Evolutionary conservation across 2,797 vertebrate species (phyloP).

Genomic region (Silurus lanzhouensis): DNA sequence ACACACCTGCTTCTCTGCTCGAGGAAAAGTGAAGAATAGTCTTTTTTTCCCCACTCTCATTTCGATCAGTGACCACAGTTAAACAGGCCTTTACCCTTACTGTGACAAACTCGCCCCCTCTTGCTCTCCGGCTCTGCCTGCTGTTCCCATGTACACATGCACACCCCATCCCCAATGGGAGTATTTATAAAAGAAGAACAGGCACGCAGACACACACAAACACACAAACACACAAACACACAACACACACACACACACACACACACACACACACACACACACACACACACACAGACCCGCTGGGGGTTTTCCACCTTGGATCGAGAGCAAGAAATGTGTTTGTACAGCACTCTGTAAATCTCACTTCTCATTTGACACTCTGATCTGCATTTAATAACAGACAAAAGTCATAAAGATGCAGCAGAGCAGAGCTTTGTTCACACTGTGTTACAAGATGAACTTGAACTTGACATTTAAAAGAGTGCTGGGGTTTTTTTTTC

Average conservation of each 20-base stretch:
- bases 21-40: constrained; percentile 43
- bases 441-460: constrained; percentile 35
- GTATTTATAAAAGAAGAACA: constrained; percentile 37
- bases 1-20: constrained; percentile 24
- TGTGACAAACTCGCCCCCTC: constrained; percentile 10
- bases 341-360: constrained; percentile 27
- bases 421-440: constrained; percentile 31
- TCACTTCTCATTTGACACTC: constrained; percentile 23
- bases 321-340: constrained; percentile 34
- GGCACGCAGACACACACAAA: background rate
- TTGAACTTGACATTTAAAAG: constrained; percentile 49
- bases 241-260: background rate
- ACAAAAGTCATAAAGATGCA: constrained; percentile 27
- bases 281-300: background rate
- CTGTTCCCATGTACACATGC: constrained; percentile 35
- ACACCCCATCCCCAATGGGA: constrained; percentile 29
- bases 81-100: constrained; percentile 23
- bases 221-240: background rate
- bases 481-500: background rate
- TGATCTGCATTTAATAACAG: constrained; percentile 43
- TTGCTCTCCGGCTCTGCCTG: constrained; percentile 3
- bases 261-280: background rate
- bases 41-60: background rate
- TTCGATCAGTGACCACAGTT: constrained; percentile 11
- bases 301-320: constrained; percentile 11